phyloP scores from a whole-genome alignment of 2,113 vertebrate genomes.

The Sinosuthora webbiana region DNA sequence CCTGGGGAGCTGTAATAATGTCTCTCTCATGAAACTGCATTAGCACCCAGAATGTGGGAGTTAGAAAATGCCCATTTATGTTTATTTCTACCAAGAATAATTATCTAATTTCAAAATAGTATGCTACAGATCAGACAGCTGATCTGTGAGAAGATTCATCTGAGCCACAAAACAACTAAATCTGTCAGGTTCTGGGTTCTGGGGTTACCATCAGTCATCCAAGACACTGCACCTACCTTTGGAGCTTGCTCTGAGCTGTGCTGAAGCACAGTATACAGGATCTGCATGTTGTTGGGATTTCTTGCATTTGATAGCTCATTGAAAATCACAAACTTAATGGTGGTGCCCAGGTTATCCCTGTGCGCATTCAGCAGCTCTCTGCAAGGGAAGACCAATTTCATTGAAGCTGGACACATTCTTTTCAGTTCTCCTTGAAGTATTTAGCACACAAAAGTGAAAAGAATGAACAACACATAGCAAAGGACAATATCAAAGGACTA shows the following conservation, averaged over 20 bases:
- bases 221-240: constrained; percentile 77
- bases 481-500: background rate
- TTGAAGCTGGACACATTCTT: background rate
- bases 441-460: background rate
- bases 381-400: background rate
- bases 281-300: constrained; percentile 99
- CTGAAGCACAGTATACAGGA: constrained; percentile 91
- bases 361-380: constrained; percentile 94
- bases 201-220: background rate
- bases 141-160: background rate
- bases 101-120: background rate
- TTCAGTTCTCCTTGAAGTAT: background rate
- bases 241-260: constrained; percentile 95
- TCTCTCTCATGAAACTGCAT: background rate
- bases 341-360: constrained; percentile 93
- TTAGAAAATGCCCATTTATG: background rate
- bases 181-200: background rate
- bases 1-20: fast-evolving
- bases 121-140: background rate
- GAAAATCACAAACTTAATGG: constrained; percentile 96
- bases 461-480: background rate
- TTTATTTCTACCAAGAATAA: background rate
- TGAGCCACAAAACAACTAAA: background rate
- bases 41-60: background rate
- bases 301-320: constrained; percentile 95